Conservation (phyloP, 2,113 vertebrate species). For the Gymnocephalus cernua region DNA sequence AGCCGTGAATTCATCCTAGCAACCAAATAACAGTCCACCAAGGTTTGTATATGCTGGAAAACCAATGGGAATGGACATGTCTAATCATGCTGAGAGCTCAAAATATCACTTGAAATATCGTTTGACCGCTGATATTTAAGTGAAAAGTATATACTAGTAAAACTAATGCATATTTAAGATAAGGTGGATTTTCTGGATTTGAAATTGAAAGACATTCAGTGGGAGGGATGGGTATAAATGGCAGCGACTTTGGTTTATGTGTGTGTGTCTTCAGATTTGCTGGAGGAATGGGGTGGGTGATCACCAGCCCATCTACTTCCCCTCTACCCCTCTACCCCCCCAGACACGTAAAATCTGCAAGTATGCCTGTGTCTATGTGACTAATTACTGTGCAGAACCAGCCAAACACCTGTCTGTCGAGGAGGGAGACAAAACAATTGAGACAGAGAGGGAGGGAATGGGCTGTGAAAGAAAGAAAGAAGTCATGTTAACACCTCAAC, state of each 20-base stretch:
- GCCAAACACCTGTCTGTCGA: conserved; percentile 52
- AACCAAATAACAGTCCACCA: conserved; percentile 58
- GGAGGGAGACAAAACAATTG: conserved; percentile 25
- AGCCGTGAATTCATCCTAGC: conserved; percentile 77
- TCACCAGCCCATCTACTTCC: neutral
- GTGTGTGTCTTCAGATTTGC: conserved; percentile 33
- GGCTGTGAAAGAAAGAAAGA: neutral
- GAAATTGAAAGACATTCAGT: neutral
- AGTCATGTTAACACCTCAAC: neutral
- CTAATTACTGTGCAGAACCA: conserved; percentile 32
- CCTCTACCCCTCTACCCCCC: neutral
- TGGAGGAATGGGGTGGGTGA: conserved; percentile 38
- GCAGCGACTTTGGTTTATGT: conserved; percentile 2
- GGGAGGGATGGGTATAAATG: neutral
- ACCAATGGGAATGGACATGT: conserved; percentile 10
- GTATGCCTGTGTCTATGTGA: conserved; percentile 29
- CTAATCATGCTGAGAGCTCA: neutral
- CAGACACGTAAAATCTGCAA: conserved; percentile 53
- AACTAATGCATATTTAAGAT: neutral
- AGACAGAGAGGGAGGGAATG: neutral
- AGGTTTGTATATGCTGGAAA: conserved; percentile 21
- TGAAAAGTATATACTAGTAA: neutral
- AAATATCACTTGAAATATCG: neutral
- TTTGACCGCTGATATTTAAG: neutral
- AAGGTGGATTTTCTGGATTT: neutral